Conservation (phyloP, 2,797 vertebrate species). For the Catostomus latipinnis region DNA sequence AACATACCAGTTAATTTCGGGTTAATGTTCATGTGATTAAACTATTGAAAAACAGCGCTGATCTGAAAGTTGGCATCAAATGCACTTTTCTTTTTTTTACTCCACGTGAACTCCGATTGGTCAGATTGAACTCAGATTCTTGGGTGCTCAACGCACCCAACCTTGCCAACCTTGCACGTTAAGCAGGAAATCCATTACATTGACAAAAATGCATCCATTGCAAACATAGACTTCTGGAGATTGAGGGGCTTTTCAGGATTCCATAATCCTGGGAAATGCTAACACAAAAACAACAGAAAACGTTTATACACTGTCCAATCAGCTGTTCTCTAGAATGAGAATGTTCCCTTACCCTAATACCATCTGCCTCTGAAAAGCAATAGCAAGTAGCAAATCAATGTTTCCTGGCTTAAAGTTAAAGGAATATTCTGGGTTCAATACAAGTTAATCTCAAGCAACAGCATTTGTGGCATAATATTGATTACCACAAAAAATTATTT, state of each 20-base stretch:
- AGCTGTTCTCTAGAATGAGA: too few relatives aligned
- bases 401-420: too few relatives aligned
- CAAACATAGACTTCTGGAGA: background rate
- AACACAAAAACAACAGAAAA: background rate
- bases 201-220: background rate
- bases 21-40: background rate
- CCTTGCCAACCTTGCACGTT: constrained; percentile 23
- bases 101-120: constrained; percentile 4
- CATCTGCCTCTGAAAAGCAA: too few relatives aligned
- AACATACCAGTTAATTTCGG: background rate
- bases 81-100: background rate
- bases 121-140: background rate
- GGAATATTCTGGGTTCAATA: too few relatives aligned
- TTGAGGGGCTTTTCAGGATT: background rate
- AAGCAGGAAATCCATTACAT: constrained; percentile 26
- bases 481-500: too few relatives aligned
- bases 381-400: too few relatives aligned
- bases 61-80: constrained; percentile 20
- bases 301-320: too few relatives aligned
- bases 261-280: background rate
- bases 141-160: background rate
- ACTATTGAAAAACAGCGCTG: background rate
- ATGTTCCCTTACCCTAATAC: too few relatives aligned
- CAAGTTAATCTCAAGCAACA: too few relatives aligned
- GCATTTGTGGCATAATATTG: too few relatives aligned